Evolutionary conservation across 2,888 invertebrate genomes (phyloP), one percentile per base, ranked within the genome.

Genomic region (Pseudolycoriella hygida): DNA sequence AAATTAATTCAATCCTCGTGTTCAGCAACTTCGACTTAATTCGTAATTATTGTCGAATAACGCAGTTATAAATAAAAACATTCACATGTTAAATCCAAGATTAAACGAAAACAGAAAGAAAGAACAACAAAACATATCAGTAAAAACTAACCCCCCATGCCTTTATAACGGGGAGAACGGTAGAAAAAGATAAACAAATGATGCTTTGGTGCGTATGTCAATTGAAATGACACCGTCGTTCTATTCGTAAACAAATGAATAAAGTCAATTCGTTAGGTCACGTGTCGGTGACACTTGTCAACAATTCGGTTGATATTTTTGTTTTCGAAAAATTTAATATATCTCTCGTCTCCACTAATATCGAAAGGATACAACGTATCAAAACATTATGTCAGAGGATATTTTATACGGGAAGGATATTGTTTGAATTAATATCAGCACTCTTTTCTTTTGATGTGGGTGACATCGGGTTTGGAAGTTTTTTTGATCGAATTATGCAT

Each of bases 231-330:
- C 15, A 34, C 34, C 44, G 39, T 15, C 34, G 18, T 39, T 17
- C 40, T 17, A 17, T 45, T 17, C 40, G 44, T 34, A 45, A 45
- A 45, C 45, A 45, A 45, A 45, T 45, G 45, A 45, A 45, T 45
- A 45, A 34, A 45, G 45, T 45, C 45, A 45, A 40, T 45, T 45
- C 40, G 40, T 40, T 32, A 4, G 31, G 45, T 37, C 45, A 45
- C 45, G 45, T 45, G 45, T 15, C 45, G 32, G 12, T 45, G 45
- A 45, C 45, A 45, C 45, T 45, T 45, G 45, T 45, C 40, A 45
- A 45, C 45, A 45, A 38, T 45, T 44, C 12, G 34, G n/a, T 34
- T 34, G 34, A 34, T 34, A 34, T 34, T 34, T 34, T 34, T 14
- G 34, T 25, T 25, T 25, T 25, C 25, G 25, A 25, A 25, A 25